Evolutionary conservation across 2,113 vertebrate species (phyloP).

Genomic region (Eretmochelys imbricata): DNA sequence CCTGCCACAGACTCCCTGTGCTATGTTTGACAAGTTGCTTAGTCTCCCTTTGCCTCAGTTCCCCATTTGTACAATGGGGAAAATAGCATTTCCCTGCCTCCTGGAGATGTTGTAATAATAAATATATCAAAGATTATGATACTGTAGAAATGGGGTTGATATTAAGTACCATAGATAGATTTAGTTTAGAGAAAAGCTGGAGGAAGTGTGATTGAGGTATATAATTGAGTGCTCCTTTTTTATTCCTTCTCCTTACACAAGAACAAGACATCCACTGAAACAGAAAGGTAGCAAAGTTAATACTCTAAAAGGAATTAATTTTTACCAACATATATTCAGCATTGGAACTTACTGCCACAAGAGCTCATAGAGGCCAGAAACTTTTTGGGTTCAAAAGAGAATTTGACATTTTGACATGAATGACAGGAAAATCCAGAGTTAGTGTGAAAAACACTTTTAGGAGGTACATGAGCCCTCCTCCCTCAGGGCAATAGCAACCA

Average conservation of each 20-base stretch:
- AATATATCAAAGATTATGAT: not conserved
- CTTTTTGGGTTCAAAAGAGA: not conserved
- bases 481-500: not conserved
- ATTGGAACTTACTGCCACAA: not conserved
- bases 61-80: not conserved
- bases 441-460: not conserved
- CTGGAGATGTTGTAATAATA: not conserved
- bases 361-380: not conserved
- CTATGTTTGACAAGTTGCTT: not conserved
- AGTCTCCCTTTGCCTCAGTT: not conserved
- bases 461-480: not conserved
- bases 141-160: not conserved
- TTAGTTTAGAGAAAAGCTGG: not conserved
- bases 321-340: rapidly evolving
- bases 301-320: not conserved
- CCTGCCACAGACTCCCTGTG: not conserved
- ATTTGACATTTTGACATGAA: not conserved
- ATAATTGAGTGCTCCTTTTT: not conserved
- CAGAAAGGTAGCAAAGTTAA: not conserved
- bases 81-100: not conserved
- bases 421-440: not conserved
- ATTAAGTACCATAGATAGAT: not conserved
- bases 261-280: not conserved
- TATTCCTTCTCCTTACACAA: not conserved
- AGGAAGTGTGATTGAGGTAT: not conserved